Base-by-base conservation (phyloP, 2,888 invertebrate genomes). In the Parasteatoda lunata region DNA sequence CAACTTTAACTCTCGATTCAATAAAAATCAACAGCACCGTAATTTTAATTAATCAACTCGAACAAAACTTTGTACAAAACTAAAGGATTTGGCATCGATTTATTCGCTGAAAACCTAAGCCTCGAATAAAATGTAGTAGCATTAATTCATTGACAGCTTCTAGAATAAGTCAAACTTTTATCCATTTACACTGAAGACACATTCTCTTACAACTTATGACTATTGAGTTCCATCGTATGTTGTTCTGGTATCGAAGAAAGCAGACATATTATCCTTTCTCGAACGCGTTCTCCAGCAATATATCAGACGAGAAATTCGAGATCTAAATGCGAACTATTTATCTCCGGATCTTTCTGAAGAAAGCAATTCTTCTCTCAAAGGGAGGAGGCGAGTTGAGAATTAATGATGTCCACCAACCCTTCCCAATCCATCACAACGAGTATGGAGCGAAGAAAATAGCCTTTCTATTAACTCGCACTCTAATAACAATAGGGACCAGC, bases 381-480 rank as follows among this genome's bases (percentile, higher is more conserved):
- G 51, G 78, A 51, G 49, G 48, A 30, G 59, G 79, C 52, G 48
- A 78, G 68, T 54, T 66, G 30, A 64, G 30, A 76, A 85, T 85
- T 85, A 85, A 85, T 85, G 85, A 80, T 80, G 80, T 76, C 76
- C 76, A 47, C 65, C 76, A 71, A 80, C 77, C 77, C 85, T 64
- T 54, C 47, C 80, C 51, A 75, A 85, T 85, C 69, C 76, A 85
- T 85, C 85, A 85, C 85, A 47, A 52, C 47, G 13, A 76, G 48
- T 66, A 71, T 59, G 64, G 51, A 75, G 75, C 75, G 84, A 84
- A 84, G 84, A 79, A 84, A 84, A 79, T 84, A 75, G 79, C 84
- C 79, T 77, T 85, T 80, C 85, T 80, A 85, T 85, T 85, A 80
- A 85, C 85, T 79, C 72, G 75, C 52, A 49, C 71, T 54, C 80